phyloP scores from a whole-genome alignment of 2,888 invertebrate species.

The Phymatocera aterrima region DNA sequence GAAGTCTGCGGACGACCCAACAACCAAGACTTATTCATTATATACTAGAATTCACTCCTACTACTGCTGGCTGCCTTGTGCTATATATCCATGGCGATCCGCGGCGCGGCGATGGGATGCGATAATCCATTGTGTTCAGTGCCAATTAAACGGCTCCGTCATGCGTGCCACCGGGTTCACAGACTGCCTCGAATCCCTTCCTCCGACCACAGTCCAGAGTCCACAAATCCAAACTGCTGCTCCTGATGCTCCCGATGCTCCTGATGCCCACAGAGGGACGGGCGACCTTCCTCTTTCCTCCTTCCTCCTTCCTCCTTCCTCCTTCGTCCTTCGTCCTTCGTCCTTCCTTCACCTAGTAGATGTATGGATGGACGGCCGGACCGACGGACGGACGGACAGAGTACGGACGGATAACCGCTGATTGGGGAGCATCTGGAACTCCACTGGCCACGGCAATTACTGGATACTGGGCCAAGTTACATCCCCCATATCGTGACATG shows the following conservation, averaged over 20 bases:
- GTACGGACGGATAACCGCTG: constrained; percentile 65
- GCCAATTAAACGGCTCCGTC: constrained; percentile 74
- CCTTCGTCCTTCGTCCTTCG: neutral
- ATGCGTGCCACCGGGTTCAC: no score
- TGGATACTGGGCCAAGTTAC: constrained; percentile 65
- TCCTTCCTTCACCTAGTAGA: constrained; percentile 15
- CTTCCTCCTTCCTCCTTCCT: constrained; percentile 9
- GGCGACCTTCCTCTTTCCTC: neutral
- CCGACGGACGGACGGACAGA: constrained; percentile 53
- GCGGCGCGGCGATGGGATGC: constrained; percentile 46
- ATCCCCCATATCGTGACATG: no score
- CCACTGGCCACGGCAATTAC: constrained; percentile 72
- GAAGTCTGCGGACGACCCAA: no score
- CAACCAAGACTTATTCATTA: no score
- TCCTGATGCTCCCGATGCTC: constrained; percentile 11
- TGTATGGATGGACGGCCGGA: constrained; percentile 45
- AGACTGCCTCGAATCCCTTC: constrained; percentile 69
- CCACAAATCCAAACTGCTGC: constrained; percentile 60
- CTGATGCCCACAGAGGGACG: constrained; percentile 42
- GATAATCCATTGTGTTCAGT: constrained; percentile 74
- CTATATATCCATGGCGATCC: no score
- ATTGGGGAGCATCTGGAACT: constrained; percentile 74
- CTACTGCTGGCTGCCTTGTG: no score
- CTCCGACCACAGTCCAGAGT: constrained; percentile 71
- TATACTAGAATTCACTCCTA: no score